Evolutionary conservation across 2,888 invertebrate genomes (phyloP), one percentile per base, ranked within the genome.

Genomic region (Uloborus plumipes): DNA sequence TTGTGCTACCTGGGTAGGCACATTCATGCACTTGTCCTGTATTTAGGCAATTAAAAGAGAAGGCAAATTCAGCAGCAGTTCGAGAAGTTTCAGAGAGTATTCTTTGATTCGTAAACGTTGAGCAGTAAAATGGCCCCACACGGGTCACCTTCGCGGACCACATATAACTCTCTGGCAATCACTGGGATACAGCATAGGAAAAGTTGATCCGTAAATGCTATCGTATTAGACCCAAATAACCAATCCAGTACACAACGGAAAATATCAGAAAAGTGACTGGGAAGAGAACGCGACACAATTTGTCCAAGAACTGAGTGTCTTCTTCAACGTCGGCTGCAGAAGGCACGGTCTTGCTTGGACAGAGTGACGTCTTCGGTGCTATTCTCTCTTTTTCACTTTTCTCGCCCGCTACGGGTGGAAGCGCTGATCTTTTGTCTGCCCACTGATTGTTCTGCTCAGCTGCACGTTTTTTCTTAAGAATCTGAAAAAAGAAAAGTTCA

Each of bases 241-340:
- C 9, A 3, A 67, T 16, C 72, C 79, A 79, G 14, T 79, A 79
- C 20, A 72, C 16, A n/a, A 26, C 3, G 3, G 59, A 51, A 72
- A 79, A 79, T 49, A 67, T 11, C 2, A 73, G 0, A 26, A 72
- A 79, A 13, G 31, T 26, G 3, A 53, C 6, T 0, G 79, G 72
- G 39, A 79, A 79, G 2, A 79, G 2, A 3, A 67, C 1, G 13
- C 72, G 26, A 16, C 51, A 71, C 1, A 22, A 26, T 61, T 39
- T 72, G 61, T 79, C 79, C n/a, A 72, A 20, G 14, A 47, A 39
- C 13, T 79, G 51, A 0, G 58, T 9, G 0, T 79, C 66, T 31
- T 59, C 71, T 13, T 79, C 66, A n/a, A 67, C 53, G 2, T 64
- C 69, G 9, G 16, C 55, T 2, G 4, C 9, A 0, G 62, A 20